These are phyloP conservation scores for Euspilapteryx auroguttella DNA, from an alignment of 2,888 invertebrate genomes.

Conservation along the genomic window DNA sequence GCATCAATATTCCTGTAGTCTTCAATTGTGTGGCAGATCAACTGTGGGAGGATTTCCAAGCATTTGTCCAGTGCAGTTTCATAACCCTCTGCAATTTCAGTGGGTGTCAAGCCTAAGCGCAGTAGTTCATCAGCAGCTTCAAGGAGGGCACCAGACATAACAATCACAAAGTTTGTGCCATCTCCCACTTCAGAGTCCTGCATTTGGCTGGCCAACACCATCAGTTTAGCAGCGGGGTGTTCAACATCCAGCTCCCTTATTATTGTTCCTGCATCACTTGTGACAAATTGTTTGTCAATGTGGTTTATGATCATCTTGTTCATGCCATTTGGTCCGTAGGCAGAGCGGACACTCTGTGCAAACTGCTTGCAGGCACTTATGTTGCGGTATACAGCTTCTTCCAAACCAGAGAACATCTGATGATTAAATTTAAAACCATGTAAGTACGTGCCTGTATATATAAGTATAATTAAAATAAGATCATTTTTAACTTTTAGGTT, in stretches of 20 bases:
- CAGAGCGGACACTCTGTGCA: slow-evolving; percentile 88
- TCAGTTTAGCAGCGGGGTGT: slow-evolving; percentile 96
- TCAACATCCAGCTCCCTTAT: slow-evolving; percentile 94
- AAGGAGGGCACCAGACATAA: slow-evolving; percentile 89
- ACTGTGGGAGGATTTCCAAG: slow-evolving; percentile 83
- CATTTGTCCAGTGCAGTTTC: slow-evolving; percentile 89
- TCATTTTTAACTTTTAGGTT: no score
- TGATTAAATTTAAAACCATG: slow-evolving; percentile 11
- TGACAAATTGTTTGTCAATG: slow-evolving; percentile 97
- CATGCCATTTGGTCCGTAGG: slow-evolving; percentile 98
- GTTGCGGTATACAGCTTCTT: slow-evolving; percentile 96
- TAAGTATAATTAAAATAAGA: slow-evolving; percentile 4
- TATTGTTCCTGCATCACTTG: slow-evolving; percentile 98
- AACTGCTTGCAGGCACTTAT: slow-evolving; percentile 96
- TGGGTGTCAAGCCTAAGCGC: slow-evolving; percentile 93
- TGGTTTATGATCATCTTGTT: slow-evolving; percentile 99
- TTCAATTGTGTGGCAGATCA: slow-evolving; percentile 78
- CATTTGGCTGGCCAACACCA: slow-evolving; percentile 96
- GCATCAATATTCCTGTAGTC: slow-evolving; percentile 66
- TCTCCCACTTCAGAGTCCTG: slow-evolving; percentile 98
- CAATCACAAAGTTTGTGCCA: slow-evolving; percentile 97
- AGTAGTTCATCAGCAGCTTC: slow-evolving; percentile 92
- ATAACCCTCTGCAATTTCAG: slow-evolving; percentile 95
- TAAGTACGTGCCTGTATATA: not conserved
- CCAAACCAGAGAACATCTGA: slow-evolving; percentile 83